Percentiles rank a stretch among this genome's conserved stretches.
Evolutionary conservation across 2,113 vertebrate genomes (phyloP).

Genomic region (Beaufortia kweichowensis): DNA sequence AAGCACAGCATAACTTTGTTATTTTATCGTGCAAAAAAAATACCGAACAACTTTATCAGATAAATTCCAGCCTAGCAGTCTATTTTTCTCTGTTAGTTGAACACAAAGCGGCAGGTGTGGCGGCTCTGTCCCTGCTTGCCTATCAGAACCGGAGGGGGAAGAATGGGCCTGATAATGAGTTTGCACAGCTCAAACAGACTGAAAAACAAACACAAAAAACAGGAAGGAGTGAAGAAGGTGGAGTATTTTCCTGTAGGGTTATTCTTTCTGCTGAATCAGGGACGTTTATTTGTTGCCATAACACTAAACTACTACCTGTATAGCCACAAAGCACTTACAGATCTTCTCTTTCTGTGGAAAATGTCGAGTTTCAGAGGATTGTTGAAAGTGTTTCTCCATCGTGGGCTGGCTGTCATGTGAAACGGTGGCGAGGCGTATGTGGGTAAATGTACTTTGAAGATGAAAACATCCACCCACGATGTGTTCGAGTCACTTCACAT

Average conservation of each 20-base stretch:
- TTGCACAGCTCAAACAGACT: slow-evolving; percentile 24
- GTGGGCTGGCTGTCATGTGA: slow-evolving; percentile 10
- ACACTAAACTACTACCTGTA: neutral
- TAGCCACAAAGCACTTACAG: neutral
- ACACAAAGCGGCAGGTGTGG: slow-evolving; percentile 19
- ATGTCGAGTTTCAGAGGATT: neutral
- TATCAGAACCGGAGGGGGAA: neutral
- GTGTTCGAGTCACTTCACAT: slow-evolving; percentile 28
- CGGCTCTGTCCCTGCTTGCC: slow-evolving; percentile 6
- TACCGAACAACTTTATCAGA: slow-evolving; percentile 7
- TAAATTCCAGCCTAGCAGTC: neutral
- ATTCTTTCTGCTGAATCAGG: slow-evolving; percentile 16
- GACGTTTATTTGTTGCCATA: slow-evolving; percentile 8
- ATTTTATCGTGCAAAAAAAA: neutral
- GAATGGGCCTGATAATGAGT: neutral
- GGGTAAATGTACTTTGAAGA: slow-evolving; percentile 16
- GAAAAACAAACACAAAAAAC: slow-evolving; percentile 18
- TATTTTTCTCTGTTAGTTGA: neutral
- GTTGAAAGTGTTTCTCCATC: neutral
- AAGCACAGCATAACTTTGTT: neutral
- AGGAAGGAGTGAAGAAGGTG: neutral
- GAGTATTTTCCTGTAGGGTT: neutral
- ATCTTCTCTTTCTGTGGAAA: slow-evolving; percentile 6
- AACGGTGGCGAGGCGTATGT: neutral
- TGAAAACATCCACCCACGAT: slow-evolving; percentile 27